Base-by-base conservation (phyloP, 2,888 invertebrate species). In the Icerya purchasi region DNA sequence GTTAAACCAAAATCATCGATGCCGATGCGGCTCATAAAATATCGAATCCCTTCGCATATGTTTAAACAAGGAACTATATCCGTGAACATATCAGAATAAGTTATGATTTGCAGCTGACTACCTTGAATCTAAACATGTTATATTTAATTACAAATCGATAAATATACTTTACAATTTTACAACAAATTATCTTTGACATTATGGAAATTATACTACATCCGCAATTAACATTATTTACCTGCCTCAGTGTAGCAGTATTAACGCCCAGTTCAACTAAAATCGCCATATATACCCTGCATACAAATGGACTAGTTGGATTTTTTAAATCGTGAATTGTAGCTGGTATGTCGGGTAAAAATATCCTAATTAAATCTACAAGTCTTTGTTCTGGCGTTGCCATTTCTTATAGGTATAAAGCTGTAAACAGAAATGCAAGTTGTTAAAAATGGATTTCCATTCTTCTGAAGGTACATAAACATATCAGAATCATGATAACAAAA, bases 71-170 rank as follows among this genome's bases (percentile, higher is more conserved):
- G 61, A 50, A 61, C 50, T 14, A 57, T 58, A 24, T 53, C 58
- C 14, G 53, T 54, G 24, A 54, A 61, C 61, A 61, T 58, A 25
- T 61, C 61, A 19, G 51, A 53, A 18, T 58, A 53, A n/a, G 61
- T 23, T 21, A 61, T 58, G 20, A 53, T n/a, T 19, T 57, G 54
- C 58, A 61, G 54, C 23, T 61, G 61, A 23, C 55, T 57, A 19
- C 23, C 24, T 58, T 61, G 61, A 19, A 58, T 58, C 61, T 61
- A 22, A 21, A 55, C 58, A 57, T 3, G 21, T 10, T 20, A 53
- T 19, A 52, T 51, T 21, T 51, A 21, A 23, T 19, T 52, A 2
- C 21, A 23, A n/a, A n/a, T n/a, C n/a, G n/a, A n/a, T n/a, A n/a
- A n/a, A n/a, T n/a, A n/a, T n/a, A n/a, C n/a, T n/a, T n/a, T n/a